A percentile compares a stretch with the other conserved stretches of the same genome.
phyloP scores from a whole-genome alignment of 2,888 invertebrate species.

The Sisyra nigra region DNA sequence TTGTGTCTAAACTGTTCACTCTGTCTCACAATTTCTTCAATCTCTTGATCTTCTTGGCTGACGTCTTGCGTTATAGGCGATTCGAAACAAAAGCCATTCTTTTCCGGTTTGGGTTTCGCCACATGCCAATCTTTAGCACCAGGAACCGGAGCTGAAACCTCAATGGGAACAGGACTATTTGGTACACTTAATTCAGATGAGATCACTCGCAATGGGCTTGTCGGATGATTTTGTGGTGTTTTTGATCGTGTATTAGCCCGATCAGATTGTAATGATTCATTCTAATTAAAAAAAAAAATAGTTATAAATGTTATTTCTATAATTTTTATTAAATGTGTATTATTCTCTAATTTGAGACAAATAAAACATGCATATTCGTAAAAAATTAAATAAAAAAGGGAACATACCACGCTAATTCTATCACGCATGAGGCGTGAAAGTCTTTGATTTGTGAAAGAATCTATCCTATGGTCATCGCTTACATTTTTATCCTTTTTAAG shows the following conservation, averaged over 20 bases:
- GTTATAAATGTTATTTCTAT: background rate
- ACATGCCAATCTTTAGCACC: conserved; percentile 23
- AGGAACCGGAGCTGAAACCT: conserved; percentile 22
- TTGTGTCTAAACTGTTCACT: conserved; percentile 16
- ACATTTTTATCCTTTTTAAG: conserved; percentile 17
- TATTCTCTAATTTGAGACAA: background rate
- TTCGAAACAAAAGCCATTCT: conserved; percentile 19
- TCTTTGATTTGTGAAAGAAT: conserved; percentile 20
- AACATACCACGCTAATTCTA: conserved; percentile 22
- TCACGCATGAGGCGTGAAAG: conserved; percentile 34
- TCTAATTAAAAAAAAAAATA: background rate
- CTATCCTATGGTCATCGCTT: conserved; percentile 12
- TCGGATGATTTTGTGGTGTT: conserved; percentile 11
- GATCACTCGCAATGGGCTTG: conserved; percentile 14
- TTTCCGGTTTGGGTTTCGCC: conserved; percentile 22
- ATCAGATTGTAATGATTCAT: background rate
- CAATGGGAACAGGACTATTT: conserved; percentile 31
- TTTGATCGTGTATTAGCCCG: conserved; percentile 8
- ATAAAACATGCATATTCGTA: background rate
- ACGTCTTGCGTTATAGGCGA: conserved; percentile 19
- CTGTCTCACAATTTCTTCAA: conserved; percentile 33
- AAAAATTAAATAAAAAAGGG: conserved; percentile 1
- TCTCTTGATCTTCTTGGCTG: conserved; percentile 33
- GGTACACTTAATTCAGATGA: conserved; percentile 15
- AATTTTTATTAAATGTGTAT: background rate